Evolutionary conservation across 2,888 invertebrate species (phyloP), one percentile per base, ranked within the genome.

Genomic region (Liodrosophila aerea): DNA sequence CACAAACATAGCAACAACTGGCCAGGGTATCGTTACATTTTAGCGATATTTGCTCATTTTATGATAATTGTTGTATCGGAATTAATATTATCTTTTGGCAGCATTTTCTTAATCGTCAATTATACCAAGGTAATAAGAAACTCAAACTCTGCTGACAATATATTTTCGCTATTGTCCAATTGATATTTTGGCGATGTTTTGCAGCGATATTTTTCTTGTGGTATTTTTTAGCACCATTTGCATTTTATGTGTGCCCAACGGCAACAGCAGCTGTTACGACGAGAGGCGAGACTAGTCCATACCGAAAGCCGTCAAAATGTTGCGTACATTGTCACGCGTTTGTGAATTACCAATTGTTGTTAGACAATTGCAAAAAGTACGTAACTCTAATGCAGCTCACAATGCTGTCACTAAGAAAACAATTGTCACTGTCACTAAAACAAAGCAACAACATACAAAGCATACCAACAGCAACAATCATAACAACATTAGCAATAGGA

Each of bases 351-450:
- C 88, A 52, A 71, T 84, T 70, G 71, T 88, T 72, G 78, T 77
- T 40, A 88, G 83, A 66, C 88, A 88, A 85, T 82, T 88, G 75
- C 87, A 88, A 85, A 88, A 88, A 87, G 87, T 88, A 88, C 83
- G 87, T 87, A 87, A 78, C 58, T 46, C 50, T 47, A 50, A 45
- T 15, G 44, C 53, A 52, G 57, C 56, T n/a, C n/a, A n/a, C 62
- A 40, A 52, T 63, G 63, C 58, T 68, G 64, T 51, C 39, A 49
- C 52, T 61, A 64, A 61, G 57, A 73, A 69, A 43, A 43, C 47
- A 13, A 27, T 61, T 65, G 66, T 49, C 49, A 61, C 68, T 53
- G 39, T 64, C 36, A 59, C 58, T 56, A 76, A 64, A 61, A 53
- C 40, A 47, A 66, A 58, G 34, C 53, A 49, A 46, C 53, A 40